These are phyloP conservation scores for Lycodopsis pacificus DNA, from an alignment of 2,797 vertebrate species.

Conservation along the genomic window DNA sequence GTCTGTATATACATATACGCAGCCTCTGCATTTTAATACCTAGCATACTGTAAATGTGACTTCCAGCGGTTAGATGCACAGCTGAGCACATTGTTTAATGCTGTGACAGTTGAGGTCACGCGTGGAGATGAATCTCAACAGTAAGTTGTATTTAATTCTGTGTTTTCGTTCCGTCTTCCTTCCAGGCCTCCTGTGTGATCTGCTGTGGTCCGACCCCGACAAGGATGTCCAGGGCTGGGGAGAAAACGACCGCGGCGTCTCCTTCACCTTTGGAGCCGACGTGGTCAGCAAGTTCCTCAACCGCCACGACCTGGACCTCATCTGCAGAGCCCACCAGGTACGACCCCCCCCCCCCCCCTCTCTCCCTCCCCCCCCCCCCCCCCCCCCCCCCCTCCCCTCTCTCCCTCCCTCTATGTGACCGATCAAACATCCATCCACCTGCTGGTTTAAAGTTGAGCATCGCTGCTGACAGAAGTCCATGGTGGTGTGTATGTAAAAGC, in stretches of 20 bases:
- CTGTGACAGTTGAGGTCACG: not conserved
- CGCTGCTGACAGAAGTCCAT: not conserved
- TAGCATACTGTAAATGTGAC: not conserved
- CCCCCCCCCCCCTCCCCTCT: no score
- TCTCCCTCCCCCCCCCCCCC: no score
- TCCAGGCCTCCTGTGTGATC: conserved; percentile 92
- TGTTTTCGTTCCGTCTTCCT: not conserved
- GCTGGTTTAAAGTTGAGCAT: not conserved
- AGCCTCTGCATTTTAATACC: not conserved
- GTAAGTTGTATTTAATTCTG: not conserved
- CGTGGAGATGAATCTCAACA: not conserved
- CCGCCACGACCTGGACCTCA: conserved; percentile 96
- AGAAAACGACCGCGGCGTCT: conserved; percentile 96
- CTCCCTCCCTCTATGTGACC: no score
- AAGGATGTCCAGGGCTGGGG: conserved; percentile 99
- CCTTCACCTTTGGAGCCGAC: conserved; percentile 96
- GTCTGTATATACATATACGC: not conserved
- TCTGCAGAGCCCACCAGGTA: conserved; percentile 96
- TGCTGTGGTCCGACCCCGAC: conserved; percentile 97
- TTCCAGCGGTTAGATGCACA: not conserved
- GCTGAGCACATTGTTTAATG: not conserved
- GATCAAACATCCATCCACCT: no score
- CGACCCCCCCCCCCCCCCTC: no score
- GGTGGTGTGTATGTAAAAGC: not conserved
- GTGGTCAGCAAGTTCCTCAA: conserved; percentile 98